Conservation (phyloP, 1,140 invertebrate species). For the Oedothorax gibbosus region DNA sequence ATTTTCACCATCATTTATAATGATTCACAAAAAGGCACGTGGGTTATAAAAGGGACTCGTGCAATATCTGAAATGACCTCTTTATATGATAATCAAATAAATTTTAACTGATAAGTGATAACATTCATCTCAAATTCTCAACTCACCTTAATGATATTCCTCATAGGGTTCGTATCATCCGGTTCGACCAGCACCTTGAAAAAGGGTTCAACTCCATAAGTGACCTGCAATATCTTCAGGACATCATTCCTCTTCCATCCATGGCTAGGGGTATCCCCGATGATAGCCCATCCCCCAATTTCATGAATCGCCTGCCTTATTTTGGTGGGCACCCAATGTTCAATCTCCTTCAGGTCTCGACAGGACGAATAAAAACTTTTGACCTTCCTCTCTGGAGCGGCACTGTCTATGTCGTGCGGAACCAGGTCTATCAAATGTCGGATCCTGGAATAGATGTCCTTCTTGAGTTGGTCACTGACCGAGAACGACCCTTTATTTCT, state of each 20-base stretch:
- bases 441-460: conserved; percentile 37
- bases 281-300: conserved; percentile 59
- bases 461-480: conserved; percentile 20
- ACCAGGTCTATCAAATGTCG: conserved; percentile 60
- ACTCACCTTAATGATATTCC: conserved; percentile 71
- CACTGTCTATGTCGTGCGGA: conserved; percentile 53
- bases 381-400: conserved; percentile 58
- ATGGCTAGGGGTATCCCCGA: conserved; percentile 36
- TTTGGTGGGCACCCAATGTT: conserved; percentile 56
- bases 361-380: conserved; percentile 64
- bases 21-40: too few species aligned
- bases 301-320: conserved; percentile 62
- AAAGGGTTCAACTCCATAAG: conserved; percentile 70
- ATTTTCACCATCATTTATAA: too few species aligned
- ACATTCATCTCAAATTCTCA: background rate
- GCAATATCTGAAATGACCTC: too few species aligned
- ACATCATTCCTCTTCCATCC: conserved; percentile 62
- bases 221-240: conserved; percentile 69
- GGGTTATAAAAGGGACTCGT: too few species aligned
- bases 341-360: conserved; percentile 60
- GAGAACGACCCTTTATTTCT: conserved; percentile 56
- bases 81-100: background rate
- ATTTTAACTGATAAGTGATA: too few species aligned
- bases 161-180: conserved; percentile 68
- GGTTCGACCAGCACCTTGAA: conserved; percentile 72